Base-by-base conservation (phyloP, 2,888 invertebrate genomes). In the Tortricodes alternella region DNA sequence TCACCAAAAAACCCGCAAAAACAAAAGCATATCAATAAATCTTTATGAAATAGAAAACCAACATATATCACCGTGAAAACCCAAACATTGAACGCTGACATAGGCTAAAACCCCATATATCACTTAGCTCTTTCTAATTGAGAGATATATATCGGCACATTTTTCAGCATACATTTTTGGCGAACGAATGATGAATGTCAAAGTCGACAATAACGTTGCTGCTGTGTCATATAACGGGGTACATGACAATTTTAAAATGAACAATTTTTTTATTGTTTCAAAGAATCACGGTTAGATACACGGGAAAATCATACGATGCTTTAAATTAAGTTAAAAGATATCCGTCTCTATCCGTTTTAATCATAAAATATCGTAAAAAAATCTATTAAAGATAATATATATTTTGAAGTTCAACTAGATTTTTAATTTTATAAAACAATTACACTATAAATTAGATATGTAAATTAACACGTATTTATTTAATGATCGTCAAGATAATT, bases 81-180 rank as follows among this genome's bases (percentile, higher is more conserved):
- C 48, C 15, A 27, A 44, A 44, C 53, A 55, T 55, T 55, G 55
- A 53, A 46, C 53, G 39, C 34, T 53, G 53, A 55, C 48, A 35
- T 39, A 41, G 41, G 49, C 55, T 56, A 56, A 51, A 51, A 59
- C 34, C 21, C 39, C 56, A 41, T 59, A 56, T 46, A 56, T 59
- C 59, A 59, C 46, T 59, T 59, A 59, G 18, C 18, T 15, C n/a
- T 27, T 56, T 59, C 59, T 59, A 59, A 59, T 59, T 59, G 56
- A 59, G 59, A 52, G 55, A 59, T 59, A 59, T 59, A 59, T 59
- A 59, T 59, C 43, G 59, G 59, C 59, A 59, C 46, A 56, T 59
- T 37, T 59, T 56, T 59, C 56, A 43, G 34, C 51, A 50, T 23
- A 55, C 56, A 56, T 56, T 56, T 56, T 56, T 50, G 37, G 13